Evolutionary conservation across 2,888 invertebrate species (phyloP).

Genomic region (Luffia ferchaultella): DNA sequence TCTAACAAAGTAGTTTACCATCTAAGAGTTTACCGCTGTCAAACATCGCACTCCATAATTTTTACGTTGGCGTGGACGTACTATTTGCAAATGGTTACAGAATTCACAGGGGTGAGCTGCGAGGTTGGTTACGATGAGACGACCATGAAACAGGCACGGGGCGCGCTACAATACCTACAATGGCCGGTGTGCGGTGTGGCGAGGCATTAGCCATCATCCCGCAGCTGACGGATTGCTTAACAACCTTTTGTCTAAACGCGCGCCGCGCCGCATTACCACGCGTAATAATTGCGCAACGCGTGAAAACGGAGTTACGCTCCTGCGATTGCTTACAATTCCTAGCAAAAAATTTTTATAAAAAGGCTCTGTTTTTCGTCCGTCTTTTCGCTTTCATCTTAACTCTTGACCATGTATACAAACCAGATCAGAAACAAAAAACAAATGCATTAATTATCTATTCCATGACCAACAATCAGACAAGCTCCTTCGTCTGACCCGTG

Average conservation of each 20-base stretch:
- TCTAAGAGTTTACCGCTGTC: not conserved
- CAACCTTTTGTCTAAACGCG: not conserved
- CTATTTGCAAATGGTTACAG: not conserved
- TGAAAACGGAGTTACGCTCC: not conserved
- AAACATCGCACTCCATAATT: not conserved
- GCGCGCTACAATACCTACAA: not conserved
- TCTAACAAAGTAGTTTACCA: not conserved
- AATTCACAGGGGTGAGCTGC: not conserved
- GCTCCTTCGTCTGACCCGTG: not conserved
- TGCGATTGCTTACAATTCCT: not conserved
- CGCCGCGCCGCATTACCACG: not conserved
- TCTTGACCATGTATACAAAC: not conserved
- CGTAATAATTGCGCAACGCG: not conserved
- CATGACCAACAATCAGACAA: not conserved
- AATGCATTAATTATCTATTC: too few relatives aligned
- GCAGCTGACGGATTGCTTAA: not conserved
- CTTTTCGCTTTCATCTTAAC: not conserved
- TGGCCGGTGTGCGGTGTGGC: not conserved
- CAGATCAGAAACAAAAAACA: not conserved
- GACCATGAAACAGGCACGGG: not conserved
- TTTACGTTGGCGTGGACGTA: not conserved
- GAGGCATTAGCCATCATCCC: not conserved
- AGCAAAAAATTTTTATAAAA: not conserved
- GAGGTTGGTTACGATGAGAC: not conserved
- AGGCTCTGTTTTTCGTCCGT: not conserved